A percentile compares a stretch with the other conserved stretches of the same genome.
phyloP scores from a whole-genome alignment of 1,140 invertebrate species.

The Drosophila kepulauana region DNA sequence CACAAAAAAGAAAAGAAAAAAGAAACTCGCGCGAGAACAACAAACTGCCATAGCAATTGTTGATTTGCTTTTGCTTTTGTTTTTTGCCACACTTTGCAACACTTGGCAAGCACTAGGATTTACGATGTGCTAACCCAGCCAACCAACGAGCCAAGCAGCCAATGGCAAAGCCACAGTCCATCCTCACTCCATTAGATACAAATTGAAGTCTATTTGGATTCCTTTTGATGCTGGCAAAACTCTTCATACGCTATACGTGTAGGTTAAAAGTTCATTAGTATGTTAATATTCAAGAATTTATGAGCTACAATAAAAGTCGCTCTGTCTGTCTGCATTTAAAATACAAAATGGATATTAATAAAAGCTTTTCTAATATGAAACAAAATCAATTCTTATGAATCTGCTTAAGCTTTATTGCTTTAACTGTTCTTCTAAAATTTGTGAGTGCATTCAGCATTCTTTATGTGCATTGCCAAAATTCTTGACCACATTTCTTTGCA shows the following conservation, averaged over 20 bases:
- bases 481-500: not conserved
- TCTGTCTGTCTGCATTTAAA: no score
- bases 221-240: not conserved
- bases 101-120: conserved; percentile 17
- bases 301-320: no score
- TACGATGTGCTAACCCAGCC: not conserved
- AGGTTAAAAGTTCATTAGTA: not conserved
- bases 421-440: not conserved
- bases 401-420: not conserved
- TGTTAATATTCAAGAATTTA: no score
- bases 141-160: not conserved
- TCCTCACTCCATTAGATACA: conserved; percentile 9
- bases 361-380: not conserved
- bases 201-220: conserved; percentile 24
- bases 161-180: not conserved
- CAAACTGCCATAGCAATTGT: conserved; percentile 21
- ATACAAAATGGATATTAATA: not conserved
- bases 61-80: conserved; percentile 24
- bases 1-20: not conserved
- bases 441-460: not conserved
- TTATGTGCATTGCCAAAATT: not conserved
- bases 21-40: conserved; percentile 11
- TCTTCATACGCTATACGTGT: not conserved
- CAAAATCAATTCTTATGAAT: not conserved
- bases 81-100: conserved; percentile 19